A percentile compares a stretch with the other conserved stretches of the same genome.
Evolutionary conservation across 1,140 invertebrate genomes (phyloP).

Genomic region (Papilio xuthus): DNA sequence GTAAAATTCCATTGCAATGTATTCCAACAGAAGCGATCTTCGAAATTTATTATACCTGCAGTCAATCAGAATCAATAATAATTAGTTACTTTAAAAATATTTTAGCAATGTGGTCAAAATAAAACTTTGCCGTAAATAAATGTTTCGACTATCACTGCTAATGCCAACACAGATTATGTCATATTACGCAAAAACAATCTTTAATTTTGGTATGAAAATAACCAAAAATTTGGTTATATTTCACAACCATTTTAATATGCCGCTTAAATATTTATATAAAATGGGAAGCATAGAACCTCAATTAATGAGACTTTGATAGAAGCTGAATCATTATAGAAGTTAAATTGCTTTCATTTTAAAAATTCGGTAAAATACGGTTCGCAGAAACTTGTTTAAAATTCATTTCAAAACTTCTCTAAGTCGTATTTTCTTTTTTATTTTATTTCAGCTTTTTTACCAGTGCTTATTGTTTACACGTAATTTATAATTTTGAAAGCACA

Average conservation of each 20-base stretch:
- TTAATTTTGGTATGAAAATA: not conserved
- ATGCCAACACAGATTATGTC: too few relatives aligned
- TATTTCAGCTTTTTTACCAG: not conserved
- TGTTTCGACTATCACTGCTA: too few relatives aligned
- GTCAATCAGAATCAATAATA: too few relatives aligned
- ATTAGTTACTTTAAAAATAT: not conserved
- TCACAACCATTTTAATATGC: not conserved
- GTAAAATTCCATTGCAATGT: not conserved
- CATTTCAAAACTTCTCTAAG: not conserved
- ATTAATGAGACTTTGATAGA: not conserved
- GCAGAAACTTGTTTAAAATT: not conserved
- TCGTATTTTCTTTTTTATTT: not conserved
- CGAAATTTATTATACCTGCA: not conserved
- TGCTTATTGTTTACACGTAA: not conserved
- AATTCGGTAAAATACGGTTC: not conserved
- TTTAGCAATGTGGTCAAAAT: not conserved
- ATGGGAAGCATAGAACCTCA: not conserved
- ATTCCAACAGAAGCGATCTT: not conserved
- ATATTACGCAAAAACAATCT: too few relatives aligned
- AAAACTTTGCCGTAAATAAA: not conserved
- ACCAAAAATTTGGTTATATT: not conserved
- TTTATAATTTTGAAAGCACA: not conserved
- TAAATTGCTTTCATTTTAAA: not conserved
- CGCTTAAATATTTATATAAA: not conserved
- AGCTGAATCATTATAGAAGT: not conserved